These are phyloP conservation scores for Palythoa caribaeorum DNA, from an alignment of 92 coral and sea anemone genomes.

Conservation along the genomic window DNA sequence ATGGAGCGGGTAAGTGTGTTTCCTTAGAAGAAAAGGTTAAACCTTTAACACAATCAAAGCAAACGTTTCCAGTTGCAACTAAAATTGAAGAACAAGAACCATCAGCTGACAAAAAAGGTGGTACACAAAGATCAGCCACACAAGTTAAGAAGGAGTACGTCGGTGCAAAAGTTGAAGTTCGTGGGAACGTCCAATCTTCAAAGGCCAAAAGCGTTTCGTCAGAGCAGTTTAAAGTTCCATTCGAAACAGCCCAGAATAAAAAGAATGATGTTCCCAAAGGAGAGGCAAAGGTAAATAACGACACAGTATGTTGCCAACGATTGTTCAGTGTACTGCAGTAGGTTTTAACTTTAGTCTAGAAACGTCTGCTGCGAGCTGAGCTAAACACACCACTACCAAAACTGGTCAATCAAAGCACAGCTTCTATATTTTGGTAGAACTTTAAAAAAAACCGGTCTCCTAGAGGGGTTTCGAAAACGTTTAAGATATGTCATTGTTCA, in stretches of 20 bases:
- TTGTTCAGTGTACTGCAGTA: background rate
- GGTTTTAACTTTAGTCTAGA: background rate
- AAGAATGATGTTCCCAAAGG: background rate
- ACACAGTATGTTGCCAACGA: background rate
- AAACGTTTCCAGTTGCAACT: background rate
- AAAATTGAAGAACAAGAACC: background rate
- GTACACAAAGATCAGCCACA: background rate
- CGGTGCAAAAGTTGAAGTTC: background rate
- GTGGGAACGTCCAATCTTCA: background rate
- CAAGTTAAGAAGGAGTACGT: background rate
- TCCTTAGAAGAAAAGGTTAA: background rate
- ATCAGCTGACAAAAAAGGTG: background rate
- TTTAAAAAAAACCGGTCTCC: too few relatives aligned
- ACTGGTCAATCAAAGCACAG: too few relatives aligned
- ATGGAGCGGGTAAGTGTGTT: background rate
- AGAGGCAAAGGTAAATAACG: background rate
- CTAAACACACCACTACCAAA: too few relatives aligned
- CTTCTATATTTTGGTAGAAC: too few relatives aligned
- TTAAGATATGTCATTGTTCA: too few relatives aligned
- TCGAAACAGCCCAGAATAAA: background rate
- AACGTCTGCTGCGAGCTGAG: too few relatives aligned
- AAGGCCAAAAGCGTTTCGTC: background rate
- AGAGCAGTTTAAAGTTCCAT: background rate
- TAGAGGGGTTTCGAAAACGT: too few relatives aligned
- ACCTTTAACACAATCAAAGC: background rate